These are phyloP conservation scores for Onychostruthus taczanowskii DNA, from an alignment of 2,113 vertebrate species.

Conservation along the genomic window DNA sequence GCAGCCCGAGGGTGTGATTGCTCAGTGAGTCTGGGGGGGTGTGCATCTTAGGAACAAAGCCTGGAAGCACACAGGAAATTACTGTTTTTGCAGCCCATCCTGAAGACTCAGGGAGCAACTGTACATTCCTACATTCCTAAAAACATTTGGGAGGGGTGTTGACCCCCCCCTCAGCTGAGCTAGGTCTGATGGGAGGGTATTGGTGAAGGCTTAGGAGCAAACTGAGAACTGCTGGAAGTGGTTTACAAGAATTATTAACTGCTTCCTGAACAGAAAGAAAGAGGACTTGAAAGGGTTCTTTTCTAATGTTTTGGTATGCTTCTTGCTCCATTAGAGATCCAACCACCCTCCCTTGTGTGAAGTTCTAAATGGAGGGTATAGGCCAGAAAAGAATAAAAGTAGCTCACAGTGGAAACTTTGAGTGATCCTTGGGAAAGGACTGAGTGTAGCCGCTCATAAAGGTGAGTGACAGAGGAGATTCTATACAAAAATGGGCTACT, in stretches of 20 bases:
- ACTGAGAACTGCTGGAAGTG: not conserved
- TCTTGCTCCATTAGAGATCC: not conserved
- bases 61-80: not conserved
- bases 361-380: not conserved
- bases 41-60: not conserved
- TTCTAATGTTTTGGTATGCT: not conserved
- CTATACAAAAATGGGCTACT: not conserved
- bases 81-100: not conserved
- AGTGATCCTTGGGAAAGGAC: not conserved
- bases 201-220: not conserved
- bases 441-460: not conserved
- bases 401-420: fast-evolving
- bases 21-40: not conserved
- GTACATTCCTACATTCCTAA: not conserved
- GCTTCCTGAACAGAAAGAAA: not conserved
- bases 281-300: not conserved
- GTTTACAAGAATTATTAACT: not conserved
- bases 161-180: not conserved
- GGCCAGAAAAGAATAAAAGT: not conserved
- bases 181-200: not conserved
- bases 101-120: not conserved
- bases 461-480: not conserved
- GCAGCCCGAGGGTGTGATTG: not conserved
- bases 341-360: not conserved
- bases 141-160: not conserved